phyloP scores from a whole-genome alignment of 1,140 invertebrate species.

The Chironomus striatipennis region DNA sequence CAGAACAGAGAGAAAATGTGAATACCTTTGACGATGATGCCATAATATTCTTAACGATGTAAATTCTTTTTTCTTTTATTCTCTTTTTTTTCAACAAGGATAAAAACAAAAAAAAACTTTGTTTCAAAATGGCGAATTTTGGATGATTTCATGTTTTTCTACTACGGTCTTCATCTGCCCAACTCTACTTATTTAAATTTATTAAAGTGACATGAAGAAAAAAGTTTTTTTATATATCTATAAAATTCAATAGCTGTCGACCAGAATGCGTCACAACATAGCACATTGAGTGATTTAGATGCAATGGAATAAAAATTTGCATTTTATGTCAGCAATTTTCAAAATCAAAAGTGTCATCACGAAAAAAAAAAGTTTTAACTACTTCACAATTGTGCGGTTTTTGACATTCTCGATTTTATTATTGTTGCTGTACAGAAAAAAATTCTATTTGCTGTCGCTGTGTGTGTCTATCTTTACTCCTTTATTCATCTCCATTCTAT shows the following conservation, averaged over 20 bases:
- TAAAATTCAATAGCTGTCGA: not conserved
- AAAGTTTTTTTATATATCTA: not conserved
- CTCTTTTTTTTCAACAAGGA: constrained; percentile 5
- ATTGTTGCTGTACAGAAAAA: not conserved
- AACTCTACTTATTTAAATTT: not conserved
- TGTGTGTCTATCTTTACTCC: not conserved
- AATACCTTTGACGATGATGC: constrained; percentile 22
- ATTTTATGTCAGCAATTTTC: constrained; percentile 4
- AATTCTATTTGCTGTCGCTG: not conserved
- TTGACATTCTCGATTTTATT: not conserved
- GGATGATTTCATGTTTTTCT: no score
- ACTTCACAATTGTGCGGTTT: not conserved
- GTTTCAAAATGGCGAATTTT: not conserved
- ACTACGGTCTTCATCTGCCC: no score
- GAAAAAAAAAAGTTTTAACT: no score
- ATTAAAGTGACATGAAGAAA: not conserved
- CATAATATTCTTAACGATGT: constrained; percentile 21
- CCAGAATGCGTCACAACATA: not conserved
- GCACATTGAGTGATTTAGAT: not conserved
- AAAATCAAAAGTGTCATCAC: not conserved
- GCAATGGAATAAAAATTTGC: not conserved
- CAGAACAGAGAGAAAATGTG: not conserved
- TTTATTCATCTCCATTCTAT: not conserved
- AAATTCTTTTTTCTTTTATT: no score
- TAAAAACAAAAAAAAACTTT: not conserved